phyloP scores from a whole-genome alignment of 2,113 vertebrate genomes.

The Prochilodus magdalenae region DNA sequence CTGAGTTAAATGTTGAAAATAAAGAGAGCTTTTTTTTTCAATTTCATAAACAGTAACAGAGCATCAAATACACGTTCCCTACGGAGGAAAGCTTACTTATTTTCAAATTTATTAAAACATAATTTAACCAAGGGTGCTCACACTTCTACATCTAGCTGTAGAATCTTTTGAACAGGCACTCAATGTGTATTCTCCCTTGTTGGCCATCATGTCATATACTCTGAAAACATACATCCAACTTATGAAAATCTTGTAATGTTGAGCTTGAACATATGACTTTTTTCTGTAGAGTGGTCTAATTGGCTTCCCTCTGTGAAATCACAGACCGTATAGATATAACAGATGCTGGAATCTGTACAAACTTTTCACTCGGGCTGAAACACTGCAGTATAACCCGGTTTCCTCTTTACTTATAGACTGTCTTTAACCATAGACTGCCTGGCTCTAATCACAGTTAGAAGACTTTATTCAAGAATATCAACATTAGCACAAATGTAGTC shows the following conservation, averaged over 20 bases:
- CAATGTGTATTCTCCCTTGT: background rate
- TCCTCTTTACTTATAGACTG: background rate
- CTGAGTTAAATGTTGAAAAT: no score
- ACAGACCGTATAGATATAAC: constrained; percentile 3
- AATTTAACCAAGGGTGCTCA: no score
- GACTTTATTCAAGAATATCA: constrained; percentile 19
- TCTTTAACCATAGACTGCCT: background rate
- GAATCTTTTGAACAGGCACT: background rate
- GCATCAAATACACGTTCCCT: no score
- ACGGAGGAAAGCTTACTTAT: no score
- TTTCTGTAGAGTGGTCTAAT: background rate
- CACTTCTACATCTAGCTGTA: no score
- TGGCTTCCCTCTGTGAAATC: constrained; percentile 11
- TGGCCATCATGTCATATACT: background rate
- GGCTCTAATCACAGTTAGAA: background rate
- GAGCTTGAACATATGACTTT: constrained; percentile 14
- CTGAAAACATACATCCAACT: background rate
- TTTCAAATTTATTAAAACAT: no score
- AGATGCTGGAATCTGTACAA: constrained; percentile 8
- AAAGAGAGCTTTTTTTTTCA: no score
- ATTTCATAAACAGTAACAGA: no score
- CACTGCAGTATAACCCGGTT: background rate
- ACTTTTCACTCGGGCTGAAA: background rate
- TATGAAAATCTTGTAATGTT: background rate
- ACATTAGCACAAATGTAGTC: constrained; percentile 6